These are phyloP conservation scores for Urocolius indicus DNA, from an alignment of 2,113 vertebrate genomes.

Conservation along the genomic window DNA sequence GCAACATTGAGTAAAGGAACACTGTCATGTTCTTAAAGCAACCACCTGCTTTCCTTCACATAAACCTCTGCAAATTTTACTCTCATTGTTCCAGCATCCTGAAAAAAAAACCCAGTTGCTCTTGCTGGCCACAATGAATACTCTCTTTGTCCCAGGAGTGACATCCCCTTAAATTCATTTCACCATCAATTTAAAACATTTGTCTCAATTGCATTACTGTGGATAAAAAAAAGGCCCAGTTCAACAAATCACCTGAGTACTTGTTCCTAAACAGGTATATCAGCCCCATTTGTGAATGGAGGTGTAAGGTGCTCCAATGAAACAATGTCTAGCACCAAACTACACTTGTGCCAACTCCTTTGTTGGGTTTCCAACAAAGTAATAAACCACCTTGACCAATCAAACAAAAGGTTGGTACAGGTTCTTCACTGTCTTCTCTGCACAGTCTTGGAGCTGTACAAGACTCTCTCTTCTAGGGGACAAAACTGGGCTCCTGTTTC, in stretches of 20 bases:
- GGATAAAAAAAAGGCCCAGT: neutral
- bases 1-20: slow-evolving; percentile 10
- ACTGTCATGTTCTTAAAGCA: neutral
- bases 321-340: neutral
- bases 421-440: neutral
- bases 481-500: neutral
- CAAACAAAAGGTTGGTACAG: neutral
- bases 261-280: neutral
- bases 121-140: neutral
- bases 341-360: neutral
- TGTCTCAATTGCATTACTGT: neutral
- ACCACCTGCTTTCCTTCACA: neutral
- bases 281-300: neutral
- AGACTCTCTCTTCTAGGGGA: neutral
- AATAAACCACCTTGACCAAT: neutral
- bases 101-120: neutral
- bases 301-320: neutral
- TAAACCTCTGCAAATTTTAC: neutral
- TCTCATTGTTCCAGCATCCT: neutral
- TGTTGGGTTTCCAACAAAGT: neutral
- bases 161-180: neutral
- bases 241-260: neutral
- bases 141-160: neutral
- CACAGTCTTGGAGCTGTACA: neutral
- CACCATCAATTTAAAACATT: neutral